Conservation (phyloP, 2,113 vertebrate species). For the Heterotilapia buettikoferi region DNA sequence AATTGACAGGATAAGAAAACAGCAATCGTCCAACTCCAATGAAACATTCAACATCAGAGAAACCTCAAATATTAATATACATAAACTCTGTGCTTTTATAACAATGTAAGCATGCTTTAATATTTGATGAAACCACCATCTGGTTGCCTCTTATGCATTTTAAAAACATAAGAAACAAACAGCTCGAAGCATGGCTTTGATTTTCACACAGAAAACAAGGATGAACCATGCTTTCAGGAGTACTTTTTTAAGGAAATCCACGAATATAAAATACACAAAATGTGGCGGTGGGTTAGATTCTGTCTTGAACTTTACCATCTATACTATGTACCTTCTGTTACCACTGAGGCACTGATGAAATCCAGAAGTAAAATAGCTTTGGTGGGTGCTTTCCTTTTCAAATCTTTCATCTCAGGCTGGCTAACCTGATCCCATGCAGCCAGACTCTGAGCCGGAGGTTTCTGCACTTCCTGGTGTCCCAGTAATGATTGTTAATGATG, state of each 20-base stretch:
- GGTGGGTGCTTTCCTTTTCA: constrained; percentile 53
- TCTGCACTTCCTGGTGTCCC: constrained; percentile 72
- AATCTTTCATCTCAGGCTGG: constrained; percentile 66
- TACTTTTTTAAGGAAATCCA: neutral
- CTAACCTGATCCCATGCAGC: constrained; percentile 68
- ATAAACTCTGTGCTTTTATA: neutral
- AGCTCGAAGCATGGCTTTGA: neutral
- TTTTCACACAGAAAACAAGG: neutral
- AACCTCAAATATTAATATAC: constrained; percentile 25
- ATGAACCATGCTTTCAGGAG: neutral
- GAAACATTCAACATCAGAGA: constrained; percentile 53
- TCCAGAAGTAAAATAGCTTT: constrained; percentile 41
- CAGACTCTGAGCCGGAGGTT: constrained; percentile 64
- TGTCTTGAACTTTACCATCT: neutral
- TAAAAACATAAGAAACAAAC: constrained; percentile 8
- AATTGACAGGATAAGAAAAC: constrained; percentile 41
- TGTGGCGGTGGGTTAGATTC: neutral
- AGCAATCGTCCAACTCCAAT: constrained; percentile 27
- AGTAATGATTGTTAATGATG: constrained; percentile 79
- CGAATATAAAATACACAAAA: neutral
- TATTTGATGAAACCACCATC: constrained; percentile 31
- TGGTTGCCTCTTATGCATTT: neutral
- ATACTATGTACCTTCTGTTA: neutral
- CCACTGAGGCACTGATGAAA: constrained; percentile 30
- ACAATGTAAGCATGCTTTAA: constrained; percentile 20